phyloP scores from a whole-genome alignment of 2,113 vertebrate species.

The Microcebus lehilahytsara region DNA sequence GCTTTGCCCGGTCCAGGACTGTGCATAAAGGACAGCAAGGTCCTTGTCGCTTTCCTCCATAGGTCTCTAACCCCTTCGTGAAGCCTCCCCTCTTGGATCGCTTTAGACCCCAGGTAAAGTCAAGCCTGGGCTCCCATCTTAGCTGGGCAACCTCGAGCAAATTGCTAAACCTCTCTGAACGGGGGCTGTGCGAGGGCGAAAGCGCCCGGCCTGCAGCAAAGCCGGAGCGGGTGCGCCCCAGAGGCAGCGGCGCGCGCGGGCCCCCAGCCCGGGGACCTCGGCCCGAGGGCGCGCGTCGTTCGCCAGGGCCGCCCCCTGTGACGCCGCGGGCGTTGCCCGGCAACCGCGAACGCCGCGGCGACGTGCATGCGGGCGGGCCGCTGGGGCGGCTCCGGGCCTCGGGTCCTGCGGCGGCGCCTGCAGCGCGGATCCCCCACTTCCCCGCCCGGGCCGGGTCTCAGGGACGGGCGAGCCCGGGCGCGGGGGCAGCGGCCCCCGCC shows the following conservation, averaged over 20 bases:
- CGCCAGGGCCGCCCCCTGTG: not conserved
- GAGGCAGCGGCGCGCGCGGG: no score
- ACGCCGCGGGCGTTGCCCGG: slow-evolving; percentile 79
- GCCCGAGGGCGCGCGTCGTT: not conserved
- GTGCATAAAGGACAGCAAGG: not conserved
- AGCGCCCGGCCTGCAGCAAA: not conserved
- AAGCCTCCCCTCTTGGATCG: not conserved
- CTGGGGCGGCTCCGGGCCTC: slow-evolving; percentile 20
- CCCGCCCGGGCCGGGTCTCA: slow-evolving; percentile 23
- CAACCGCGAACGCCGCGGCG: slow-evolving; percentile 79
- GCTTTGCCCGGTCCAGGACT: not conserved
- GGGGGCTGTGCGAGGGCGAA: not conserved
- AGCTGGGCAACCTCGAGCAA: not conserved
- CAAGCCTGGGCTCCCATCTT: not conserved
- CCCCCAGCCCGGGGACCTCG: not conserved
- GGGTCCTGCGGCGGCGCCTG: slow-evolving; percentile 33
- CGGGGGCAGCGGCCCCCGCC: slow-evolving; percentile 26
- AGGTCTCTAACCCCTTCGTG: accelerated
- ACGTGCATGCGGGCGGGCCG: not conserved
- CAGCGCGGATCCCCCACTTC: slow-evolving; percentile 34
- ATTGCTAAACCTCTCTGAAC: not conserved
- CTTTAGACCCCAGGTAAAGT: not conserved
- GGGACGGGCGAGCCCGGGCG: slow-evolving; percentile 39
- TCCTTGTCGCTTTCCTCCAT: not conserved
- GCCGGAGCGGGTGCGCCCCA: accelerated